Base-by-base conservation (phyloP, 2,113 vertebrate genomes). In the Pelmatolapia mariae region DNA sequence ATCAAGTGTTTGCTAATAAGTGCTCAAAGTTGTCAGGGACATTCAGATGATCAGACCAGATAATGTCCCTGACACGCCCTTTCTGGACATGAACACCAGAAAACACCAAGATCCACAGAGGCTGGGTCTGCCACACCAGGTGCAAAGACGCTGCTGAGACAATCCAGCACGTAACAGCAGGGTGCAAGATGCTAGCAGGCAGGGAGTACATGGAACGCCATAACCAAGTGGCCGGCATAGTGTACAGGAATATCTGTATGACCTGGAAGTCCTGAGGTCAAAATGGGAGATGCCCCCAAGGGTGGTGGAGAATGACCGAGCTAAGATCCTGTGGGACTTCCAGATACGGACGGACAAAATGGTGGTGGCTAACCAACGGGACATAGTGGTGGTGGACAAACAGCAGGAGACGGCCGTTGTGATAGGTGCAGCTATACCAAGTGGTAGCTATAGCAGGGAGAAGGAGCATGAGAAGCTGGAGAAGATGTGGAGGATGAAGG, bases 181-280 rank as follows among this genome's bases (percentile, higher is more conserved):
- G 8, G 8, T 6, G 8, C 2, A 61, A 19, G 29, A 33, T 61
- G 57, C 57, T 19, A 61, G 57, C 57, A 61, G 29, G 29, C 26
- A 61, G 1, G 57, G 29, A 0, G 0, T 19, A 61, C 29, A 59
- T 4, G 26, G 5, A 2, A 18, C 1, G 1, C 15, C 15, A 18
- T 18, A 4, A 59, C 57, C 57, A 31, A 0, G 29, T 18, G 1
- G 57, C 1, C 5, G 1, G 0, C 29, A 33, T 33, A 33, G 16
- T 19, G 1, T 11, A 33, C 29, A 61, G 16, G 0, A 33, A 61
- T 29, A 33, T 19, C 29, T 61, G 59, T 10, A 33, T 10, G 1
- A 10, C 57, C 57, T 61, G 3, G 57, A 33, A 19, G 29, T 0
- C 5, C 57, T 2, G 0, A 19, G 29, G 59, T 11, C 59, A 63